Percentiles rank a stretch among this genome's conserved stretches.
These are phyloP conservation scores for Pelagia noctiluca DNA, from an alignment of 30 jellyfish, hydroid and myxozoan species.

Conservation along the genomic window DNA sequence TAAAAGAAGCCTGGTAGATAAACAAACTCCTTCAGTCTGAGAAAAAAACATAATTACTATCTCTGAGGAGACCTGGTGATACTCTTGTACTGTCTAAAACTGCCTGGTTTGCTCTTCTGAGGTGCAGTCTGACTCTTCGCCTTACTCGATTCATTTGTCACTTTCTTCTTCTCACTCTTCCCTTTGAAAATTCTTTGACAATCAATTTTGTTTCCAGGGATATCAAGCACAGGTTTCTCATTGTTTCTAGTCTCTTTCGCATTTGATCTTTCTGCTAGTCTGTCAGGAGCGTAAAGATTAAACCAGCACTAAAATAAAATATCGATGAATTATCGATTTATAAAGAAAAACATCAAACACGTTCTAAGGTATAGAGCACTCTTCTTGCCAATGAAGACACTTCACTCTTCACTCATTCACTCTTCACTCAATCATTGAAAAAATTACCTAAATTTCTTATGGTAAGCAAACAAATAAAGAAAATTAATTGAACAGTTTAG, in stretches of 20 bases:
- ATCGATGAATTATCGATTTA: neutral
- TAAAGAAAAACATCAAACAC: no score
- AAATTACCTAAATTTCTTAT: no score
- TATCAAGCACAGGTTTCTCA: neutral
- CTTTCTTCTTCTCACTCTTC: slow-evolving; percentile 54
- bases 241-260: neutral
- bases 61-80: slow-evolving; percentile 41
- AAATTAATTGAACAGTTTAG: no score
- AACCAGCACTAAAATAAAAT: slow-evolving; percentile 55
- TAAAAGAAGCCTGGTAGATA: no score
- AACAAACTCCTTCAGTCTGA: no score
- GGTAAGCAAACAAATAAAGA: no score
- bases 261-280: slow-evolving; percentile 31
- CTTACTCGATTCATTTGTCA: slow-evolving; percentile 9
- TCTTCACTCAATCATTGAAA: no score
- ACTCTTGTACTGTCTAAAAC: slow-evolving; percentile 38
- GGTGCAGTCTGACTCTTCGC: slow-evolving; percentile 39
- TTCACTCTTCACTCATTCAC: no score
- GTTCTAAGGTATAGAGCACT: no score
- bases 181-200: slow-evolving; percentile 55
- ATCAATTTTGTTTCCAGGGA: slow-evolving; percentile 15
- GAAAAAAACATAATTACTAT: slow-evolving; percentile 13
- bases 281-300: slow-evolving; percentile 67
- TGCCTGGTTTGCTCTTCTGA: slow-evolving; percentile 1
- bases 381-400: no score